phyloP scores from a whole-genome alignment of 2,888 invertebrate species.

The Diarsia brunnea region DNA sequence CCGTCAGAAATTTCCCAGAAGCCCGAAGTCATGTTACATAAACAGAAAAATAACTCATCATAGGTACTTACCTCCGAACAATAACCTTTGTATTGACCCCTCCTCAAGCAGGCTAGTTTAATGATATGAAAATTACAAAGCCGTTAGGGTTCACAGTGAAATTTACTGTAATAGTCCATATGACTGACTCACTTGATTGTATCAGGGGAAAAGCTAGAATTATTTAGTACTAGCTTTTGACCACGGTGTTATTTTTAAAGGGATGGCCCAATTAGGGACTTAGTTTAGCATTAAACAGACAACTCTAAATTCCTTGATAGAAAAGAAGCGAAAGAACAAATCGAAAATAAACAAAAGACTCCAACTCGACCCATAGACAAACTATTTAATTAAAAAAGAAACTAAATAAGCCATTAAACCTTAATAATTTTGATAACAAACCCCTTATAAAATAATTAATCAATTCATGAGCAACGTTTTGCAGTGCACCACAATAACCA shows the following conservation, averaged over 20 bases:
- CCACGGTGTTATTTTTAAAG: neutral
- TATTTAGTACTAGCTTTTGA: neutral
- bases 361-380: neutral
- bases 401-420: neutral
- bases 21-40: neutral
- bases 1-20: neutral
- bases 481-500: slow-evolving; percentile 21
- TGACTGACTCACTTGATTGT: slow-evolving; percentile 26
- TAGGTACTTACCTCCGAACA: neutral
- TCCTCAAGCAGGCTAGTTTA: neutral
- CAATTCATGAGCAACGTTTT: slow-evolving; percentile 39
- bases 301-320: neutral
- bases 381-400: neutral
- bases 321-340: neutral
- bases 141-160: slow-evolving; percentile 4
- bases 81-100: slow-evolving; percentile 10
- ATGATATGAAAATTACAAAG: slow-evolving; percentile 32
- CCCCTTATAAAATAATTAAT: slow-evolving; percentile 6
- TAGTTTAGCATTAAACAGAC: too few species aligned
- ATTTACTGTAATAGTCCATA: slow-evolving; percentile 2
- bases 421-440: neutral
- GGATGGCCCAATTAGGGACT: neutral
- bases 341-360: neutral
- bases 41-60: slow-evolving; percentile 12
- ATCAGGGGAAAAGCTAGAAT: slow-evolving; percentile 3